Evolutionary conservation across 2,113 vertebrate species (phyloP).

Genomic region (Morone saxatilis): DNA sequence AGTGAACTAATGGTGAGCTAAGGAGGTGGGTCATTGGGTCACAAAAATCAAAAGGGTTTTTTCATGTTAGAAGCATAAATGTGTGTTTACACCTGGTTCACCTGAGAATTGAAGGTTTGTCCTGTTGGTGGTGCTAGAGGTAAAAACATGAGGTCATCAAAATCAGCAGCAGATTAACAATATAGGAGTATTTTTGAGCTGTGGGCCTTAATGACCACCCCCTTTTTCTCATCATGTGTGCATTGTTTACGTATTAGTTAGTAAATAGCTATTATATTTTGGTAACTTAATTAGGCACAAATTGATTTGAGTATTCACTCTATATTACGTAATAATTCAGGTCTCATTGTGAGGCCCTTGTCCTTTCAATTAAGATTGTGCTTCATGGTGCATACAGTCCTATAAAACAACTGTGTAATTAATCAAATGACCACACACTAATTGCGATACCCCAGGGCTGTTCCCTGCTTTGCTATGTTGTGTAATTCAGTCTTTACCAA

Average conservation of each 20-base stretch:
- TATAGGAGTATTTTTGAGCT: background rate
- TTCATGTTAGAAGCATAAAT: background rate
- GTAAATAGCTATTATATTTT: background rate
- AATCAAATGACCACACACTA: background rate
- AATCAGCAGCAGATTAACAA: background rate
- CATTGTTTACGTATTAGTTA: background rate
- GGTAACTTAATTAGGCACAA: background rate
- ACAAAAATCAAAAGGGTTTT: background rate
- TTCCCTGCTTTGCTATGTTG: background rate
- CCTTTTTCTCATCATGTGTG: background rate
- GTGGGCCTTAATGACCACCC: background rate
- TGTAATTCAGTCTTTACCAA: background rate
- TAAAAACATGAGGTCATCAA: background rate
- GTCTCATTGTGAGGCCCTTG: background rate
- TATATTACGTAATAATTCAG: background rate
- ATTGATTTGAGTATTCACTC: background rate
- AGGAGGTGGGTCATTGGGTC: background rate
- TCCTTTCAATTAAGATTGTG: background rate
- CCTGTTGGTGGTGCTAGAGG: conserved; percentile 11
- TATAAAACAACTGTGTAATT: background rate
- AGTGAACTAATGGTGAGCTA: background rate
- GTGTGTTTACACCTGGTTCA: background rate
- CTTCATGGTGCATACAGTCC: background rate
- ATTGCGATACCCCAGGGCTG: background rate
- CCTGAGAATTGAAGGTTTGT: background rate